Base-by-base conservation (phyloP, 2,888 invertebrate species). In the Ophion obscuratus region DNA sequence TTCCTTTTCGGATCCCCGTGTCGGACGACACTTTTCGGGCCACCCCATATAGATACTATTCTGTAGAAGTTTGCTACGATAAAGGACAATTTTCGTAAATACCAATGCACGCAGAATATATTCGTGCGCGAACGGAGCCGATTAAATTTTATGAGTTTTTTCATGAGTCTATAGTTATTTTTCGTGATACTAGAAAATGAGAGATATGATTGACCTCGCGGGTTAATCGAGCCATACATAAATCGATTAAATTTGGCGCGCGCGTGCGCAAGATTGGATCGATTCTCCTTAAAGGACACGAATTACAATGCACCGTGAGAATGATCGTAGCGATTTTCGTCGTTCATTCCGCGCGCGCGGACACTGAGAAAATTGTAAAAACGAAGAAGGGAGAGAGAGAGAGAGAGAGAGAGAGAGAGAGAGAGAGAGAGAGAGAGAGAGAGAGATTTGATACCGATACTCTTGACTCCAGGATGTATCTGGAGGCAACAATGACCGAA, bases 171-270 rank as follows among this genome's bases (percentile, higher is more conserved):
- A 40, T 40, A 40, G 59, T 31, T 64, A 11, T 66, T 66, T 66
- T 36, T 53, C 73, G 83, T 62, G 80, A 67, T 83, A 77, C 83
- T 82, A 76, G 85, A 82, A 82, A 82, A 71, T 53, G 71, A 82
- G 24, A n/a, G 20, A 68, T 68, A n/a, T 40, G 62, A 80, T 85
- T 85, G 75, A 85, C 79, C 76, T 59, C 76, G 47, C 24, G 73
- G 85, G 82, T 85, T 85, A 85, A 82, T 80, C 62, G 71, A 59
- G n/a, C 47, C 74, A 9, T 14, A 47, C 20, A 24, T n/a, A 20
- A 27, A 66, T 57, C 76, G 82, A 85, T 71, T 75, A 61, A 53
- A 84, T 84, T 77, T 27, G 47, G 36, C 27, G 66, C 53, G 2
- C 53, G 53, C 17, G 17, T 17, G 53, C 14, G 17, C 14, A 17